These are phyloP conservation scores for Megamerina dolium DNA, from an alignment of 2,888 invertebrate species.

Conservation along the genomic window DNA sequence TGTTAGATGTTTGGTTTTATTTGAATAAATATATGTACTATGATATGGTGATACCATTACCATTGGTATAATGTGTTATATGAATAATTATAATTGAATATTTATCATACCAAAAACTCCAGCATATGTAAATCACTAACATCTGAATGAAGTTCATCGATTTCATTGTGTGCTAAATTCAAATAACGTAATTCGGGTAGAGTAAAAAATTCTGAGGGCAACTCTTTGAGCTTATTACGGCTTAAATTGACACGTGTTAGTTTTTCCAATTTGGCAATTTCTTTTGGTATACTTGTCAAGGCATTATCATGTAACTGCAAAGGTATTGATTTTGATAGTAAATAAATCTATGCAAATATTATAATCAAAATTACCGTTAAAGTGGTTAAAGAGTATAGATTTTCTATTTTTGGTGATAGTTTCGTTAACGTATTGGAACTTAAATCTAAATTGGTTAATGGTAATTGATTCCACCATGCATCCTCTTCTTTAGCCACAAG, in stretches of 20 bases:
- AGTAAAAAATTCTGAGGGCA: slow-evolving; percentile 63
- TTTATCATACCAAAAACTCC: slow-evolving; percentile 64
- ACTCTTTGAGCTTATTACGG: slow-evolving; percentile 59
- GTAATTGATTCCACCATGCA: slow-evolving; percentile 80
- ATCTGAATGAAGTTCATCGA: slow-evolving; percentile 62
- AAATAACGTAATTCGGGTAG: slow-evolving; percentile 65
- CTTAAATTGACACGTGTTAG: slow-evolving; percentile 63
- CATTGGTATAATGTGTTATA: too few species aligned
- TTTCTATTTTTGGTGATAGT: slow-evolving; percentile 60
- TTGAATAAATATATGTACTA: too few species aligned
- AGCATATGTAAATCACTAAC: slow-evolving; percentile 76
- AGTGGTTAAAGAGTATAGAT: slow-evolving; percentile 61
- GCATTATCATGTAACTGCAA: slow-evolving; percentile 79
- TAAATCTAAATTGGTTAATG: slow-evolving; percentile 70
- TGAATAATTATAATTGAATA: too few species aligned
- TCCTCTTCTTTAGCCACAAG: slow-evolving; percentile 52
- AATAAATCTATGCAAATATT: slow-evolving; percentile 13
- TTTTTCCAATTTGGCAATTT: slow-evolving; percentile 65
- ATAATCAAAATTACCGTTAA: slow-evolving; percentile 56
- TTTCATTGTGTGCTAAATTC: slow-evolving; percentile 67
- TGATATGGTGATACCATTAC: too few species aligned
- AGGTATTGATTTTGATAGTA: too few species aligned
- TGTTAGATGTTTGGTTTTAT: too few species aligned
- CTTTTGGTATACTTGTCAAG: slow-evolving; percentile 63
- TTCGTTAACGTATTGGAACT: slow-evolving; percentile 65